phyloP scores from a whole-genome alignment of 2,888 invertebrate species.

The Apantesis nais region DNA sequence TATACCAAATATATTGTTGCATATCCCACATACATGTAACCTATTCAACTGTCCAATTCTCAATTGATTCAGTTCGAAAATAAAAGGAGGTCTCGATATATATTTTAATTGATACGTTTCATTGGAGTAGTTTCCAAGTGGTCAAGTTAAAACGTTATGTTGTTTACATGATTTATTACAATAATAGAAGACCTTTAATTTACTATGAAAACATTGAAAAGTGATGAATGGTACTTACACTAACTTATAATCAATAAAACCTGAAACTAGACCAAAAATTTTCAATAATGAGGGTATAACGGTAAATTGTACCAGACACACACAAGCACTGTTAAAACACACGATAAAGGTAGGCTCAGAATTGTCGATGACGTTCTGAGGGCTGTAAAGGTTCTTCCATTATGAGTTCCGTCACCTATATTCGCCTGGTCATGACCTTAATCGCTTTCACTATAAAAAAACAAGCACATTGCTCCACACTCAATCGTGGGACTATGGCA shows the following conservation, averaged over 20 bases:
- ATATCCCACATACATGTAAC: too few species aligned
- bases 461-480: background rate
- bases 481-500: background rate
- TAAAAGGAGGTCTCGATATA: too few species aligned
- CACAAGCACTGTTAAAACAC: background rate
- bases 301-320: background rate
- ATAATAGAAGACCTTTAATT: background rate
- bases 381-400: background rate
- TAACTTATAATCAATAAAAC: background rate
- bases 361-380: background rate
- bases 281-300: background rate
- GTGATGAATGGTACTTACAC: too few species aligned
- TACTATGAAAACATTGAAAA: background rate
- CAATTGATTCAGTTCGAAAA: too few species aligned
- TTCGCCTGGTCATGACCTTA: background rate
- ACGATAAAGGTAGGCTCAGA: background rate
- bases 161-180: too few species aligned
- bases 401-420: background rate
- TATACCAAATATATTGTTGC: too few species aligned
- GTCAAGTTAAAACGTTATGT: background rate
- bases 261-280: background rate
- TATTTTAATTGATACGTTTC: too few species aligned
- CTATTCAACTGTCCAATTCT: too few species aligned
- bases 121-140: background rate
- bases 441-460: background rate